Percentiles rank a stretch among this genome's conserved stretches.
Evolutionary conservation across 2,797 vertebrate genomes (phyloP).

Genomic region (Leuciscus waleckii): DNA sequence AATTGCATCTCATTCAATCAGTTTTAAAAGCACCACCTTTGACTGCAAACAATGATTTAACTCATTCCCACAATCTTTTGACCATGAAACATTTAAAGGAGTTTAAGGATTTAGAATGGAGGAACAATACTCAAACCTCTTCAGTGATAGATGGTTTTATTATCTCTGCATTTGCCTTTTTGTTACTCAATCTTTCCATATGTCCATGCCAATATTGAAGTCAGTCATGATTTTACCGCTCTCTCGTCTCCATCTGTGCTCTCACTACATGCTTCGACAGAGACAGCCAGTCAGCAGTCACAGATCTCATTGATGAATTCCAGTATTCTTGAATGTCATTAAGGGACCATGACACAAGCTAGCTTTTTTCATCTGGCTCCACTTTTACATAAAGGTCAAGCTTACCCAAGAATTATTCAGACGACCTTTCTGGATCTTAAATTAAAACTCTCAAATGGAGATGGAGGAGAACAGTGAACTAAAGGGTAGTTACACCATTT

Average conservation of each 20-base stretch:
- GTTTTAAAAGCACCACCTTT: conserved; percentile 12
- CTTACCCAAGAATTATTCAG: conserved; percentile 72
- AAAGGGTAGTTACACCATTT: conserved; percentile 37
- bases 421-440: conserved; percentile 74
- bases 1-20: not conserved
- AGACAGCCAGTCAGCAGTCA: conserved; percentile 34
- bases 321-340: conserved; percentile 59
- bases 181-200: conserved; percentile 10
- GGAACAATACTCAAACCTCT: not conserved
- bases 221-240: not conserved
- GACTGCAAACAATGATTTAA: not conserved
- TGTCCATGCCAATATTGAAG: conserved; percentile 26
- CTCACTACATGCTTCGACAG: conserved; percentile 5
- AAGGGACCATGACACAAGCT: conserved; percentile 40
- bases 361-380: conserved; percentile 54
- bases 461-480: conserved; percentile 21
- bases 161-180: conserved; percentile 15
- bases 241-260: not conserved
- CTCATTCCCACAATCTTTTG: not conserved
- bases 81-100: not conserved
- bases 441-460: conserved; percentile 63
- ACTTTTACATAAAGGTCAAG: conserved; percentile 75
- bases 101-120: not conserved
- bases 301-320: conserved; percentile 35
- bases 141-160: conserved; percentile 23